phyloP scores from a whole-genome alignment of 2,113 vertebrate genomes.

The Spilogale gracilis region DNA sequence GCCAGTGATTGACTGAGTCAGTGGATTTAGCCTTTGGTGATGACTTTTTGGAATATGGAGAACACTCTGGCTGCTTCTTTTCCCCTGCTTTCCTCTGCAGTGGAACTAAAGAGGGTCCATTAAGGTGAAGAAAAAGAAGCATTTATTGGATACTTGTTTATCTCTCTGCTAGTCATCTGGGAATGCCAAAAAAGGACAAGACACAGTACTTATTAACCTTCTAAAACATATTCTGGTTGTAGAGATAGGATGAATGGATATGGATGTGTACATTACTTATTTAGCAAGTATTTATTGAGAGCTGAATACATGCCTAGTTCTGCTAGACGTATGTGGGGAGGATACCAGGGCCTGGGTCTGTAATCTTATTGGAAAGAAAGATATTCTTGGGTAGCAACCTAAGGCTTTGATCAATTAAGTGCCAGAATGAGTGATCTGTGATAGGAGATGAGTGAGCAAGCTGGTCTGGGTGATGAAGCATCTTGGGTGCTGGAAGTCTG shows the following conservation, averaged over 20 bases:
- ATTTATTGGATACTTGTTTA: neutral
- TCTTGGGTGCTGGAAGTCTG: neutral
- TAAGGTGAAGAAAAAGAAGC: neutral
- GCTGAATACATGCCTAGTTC: neutral
- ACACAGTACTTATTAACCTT: neutral
- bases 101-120: neutral
- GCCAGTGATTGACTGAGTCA: neutral
- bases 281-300: neutral
- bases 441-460: neutral
- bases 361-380: slow-evolving; percentile 6
- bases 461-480: neutral
- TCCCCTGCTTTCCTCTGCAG: neutral
- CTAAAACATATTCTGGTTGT: neutral
- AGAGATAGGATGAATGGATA: neutral
- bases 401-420: neutral
- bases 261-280: neutral
- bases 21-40: neutral
- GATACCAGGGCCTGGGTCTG: neutral
- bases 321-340: neutral
- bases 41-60: neutral
- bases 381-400: neutral
- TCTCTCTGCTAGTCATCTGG: neutral
- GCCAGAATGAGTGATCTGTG: neutral
- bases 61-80: neutral
- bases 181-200: neutral